Percentiles rank a stretch among this genome's conserved stretches.
phyloP scores from a whole-genome alignment of 2,113 vertebrate genomes.

The Pica pica region DNA sequence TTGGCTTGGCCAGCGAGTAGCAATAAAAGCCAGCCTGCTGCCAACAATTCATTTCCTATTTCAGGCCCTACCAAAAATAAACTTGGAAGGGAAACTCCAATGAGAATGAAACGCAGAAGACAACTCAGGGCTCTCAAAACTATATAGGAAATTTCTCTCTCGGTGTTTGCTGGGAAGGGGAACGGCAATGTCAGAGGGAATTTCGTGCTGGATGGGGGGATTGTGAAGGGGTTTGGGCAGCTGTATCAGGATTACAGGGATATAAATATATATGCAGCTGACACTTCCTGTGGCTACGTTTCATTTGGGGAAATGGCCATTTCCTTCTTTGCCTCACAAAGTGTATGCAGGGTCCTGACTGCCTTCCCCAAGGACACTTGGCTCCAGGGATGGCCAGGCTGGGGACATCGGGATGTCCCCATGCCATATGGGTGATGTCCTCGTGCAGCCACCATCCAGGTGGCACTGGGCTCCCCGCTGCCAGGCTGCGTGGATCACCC shows the following conservation, averaged over 20 bases:
- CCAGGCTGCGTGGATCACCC: accelerated
- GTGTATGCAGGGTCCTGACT: background rate
- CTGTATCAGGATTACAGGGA: background rate
- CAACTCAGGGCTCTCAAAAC: background rate
- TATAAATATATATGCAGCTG: background rate
- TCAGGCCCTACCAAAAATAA: constrained; percentile 42
- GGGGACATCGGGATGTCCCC: background rate
- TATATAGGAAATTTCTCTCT: background rate
- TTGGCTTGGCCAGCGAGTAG: background rate
- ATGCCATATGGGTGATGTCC: accelerated
- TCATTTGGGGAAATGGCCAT: accelerated
- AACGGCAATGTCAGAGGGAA: accelerated
- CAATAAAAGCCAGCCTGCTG: background rate
- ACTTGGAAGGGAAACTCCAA: constrained; percentile 13
- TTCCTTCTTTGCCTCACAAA: background rate
- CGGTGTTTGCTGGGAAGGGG: accelerated
- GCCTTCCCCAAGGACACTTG: background rate
- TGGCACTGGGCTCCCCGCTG: accelerated
- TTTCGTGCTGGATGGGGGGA: background rate
- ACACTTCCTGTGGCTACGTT: background rate
- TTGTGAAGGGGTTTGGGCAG: background rate
- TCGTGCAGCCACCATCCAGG: background rate
- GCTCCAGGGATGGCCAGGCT: background rate
- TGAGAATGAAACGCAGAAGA: background rate
- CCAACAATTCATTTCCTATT: constrained; percentile 17